A percentile compares a stretch with the other conserved stretches of the same genome.
Conservation (phyloP, 2,113 vertebrate genomes). For the Sinocyclocheilus grahami region DNA sequence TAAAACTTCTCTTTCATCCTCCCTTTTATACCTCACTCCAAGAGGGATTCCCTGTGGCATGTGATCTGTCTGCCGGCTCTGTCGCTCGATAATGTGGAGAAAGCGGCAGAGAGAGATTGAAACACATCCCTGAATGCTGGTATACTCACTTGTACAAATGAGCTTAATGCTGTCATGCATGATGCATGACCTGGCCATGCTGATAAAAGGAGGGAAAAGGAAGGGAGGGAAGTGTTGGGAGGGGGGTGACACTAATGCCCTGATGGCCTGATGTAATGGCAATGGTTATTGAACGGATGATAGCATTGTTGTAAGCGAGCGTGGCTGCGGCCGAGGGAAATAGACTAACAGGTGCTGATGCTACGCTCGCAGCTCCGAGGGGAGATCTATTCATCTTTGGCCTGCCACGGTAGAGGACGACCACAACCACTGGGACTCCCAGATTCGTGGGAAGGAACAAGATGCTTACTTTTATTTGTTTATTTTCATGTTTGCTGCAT, state of each 20-base stretch:
- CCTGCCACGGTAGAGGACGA: slow-evolving; percentile 87
- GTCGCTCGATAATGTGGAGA: slow-evolving; percentile 73
- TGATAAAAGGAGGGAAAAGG: slow-evolving; percentile 54
- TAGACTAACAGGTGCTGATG: slow-evolving; percentile 98
- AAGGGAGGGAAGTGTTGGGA: slow-evolving; percentile 48
- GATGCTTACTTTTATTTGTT: slow-evolving; percentile 27
- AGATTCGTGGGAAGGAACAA: slow-evolving; percentile 28
- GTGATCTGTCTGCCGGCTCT: slow-evolving; percentile 67
- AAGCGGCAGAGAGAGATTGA: slow-evolving; percentile 44
- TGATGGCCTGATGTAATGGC: slow-evolving; percentile 93
- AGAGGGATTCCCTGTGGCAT: slow-evolving; percentile 72
- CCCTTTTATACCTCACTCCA: slow-evolving; percentile 35
- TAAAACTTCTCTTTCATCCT: slow-evolving; percentile 25
- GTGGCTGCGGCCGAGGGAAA: slow-evolving; percentile 82
- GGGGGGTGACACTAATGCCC: slow-evolving; percentile 73
- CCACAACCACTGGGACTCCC: slow-evolving; percentile 53
- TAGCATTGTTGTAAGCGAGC: slow-evolving; percentile 96
- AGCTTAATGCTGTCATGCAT: slow-evolving; percentile 40
- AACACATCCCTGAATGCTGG: slow-evolving; percentile 68
- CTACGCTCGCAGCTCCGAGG: slow-evolving; percentile 57
- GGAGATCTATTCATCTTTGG: slow-evolving; percentile 92
- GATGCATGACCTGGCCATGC: slow-evolving; percentile 42
- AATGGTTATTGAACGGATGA: slow-evolving; percentile 99
- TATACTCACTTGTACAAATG: slow-evolving; percentile 70
- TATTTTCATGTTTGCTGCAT: neutral